Conservation (phyloP, 2,113 vertebrate species). For the Piaya cayana region DNA sequence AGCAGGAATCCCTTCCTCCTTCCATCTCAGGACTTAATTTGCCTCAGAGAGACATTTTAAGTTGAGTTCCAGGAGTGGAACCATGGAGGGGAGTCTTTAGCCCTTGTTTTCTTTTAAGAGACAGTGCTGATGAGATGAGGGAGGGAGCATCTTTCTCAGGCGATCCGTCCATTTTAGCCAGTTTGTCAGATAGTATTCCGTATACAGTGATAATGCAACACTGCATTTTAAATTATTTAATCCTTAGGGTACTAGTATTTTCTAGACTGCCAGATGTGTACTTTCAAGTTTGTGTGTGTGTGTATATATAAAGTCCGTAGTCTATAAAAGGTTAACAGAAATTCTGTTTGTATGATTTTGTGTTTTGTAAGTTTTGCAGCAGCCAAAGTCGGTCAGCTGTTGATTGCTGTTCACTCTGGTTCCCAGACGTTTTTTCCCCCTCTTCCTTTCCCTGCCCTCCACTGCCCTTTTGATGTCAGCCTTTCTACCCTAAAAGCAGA, state of each 20-base stretch:
- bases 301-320: constrained; percentile 43
- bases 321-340: constrained; percentile 30
- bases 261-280: constrained; percentile 28
- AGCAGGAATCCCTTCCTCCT: background rate
- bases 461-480: constrained; percentile 30
- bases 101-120: background rate
- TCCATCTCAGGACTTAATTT: background rate
- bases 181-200: background rate
- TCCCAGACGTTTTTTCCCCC: background rate
- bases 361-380: constrained; percentile 52
- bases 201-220: background rate
- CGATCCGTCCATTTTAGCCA: constrained; percentile 11
- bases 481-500: constrained; percentile 24
- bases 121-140: background rate
- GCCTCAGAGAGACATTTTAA: background rate
- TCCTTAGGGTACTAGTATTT: constrained; percentile 32
- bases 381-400: background rate
- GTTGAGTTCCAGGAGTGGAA: background rate
- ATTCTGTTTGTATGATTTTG: background rate
- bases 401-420: constrained; percentile 28
- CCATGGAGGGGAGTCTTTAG: background rate
- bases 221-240: constrained; percentile 66
- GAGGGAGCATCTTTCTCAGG: background rate
- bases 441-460: background rate
- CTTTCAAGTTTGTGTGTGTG: constrained; percentile 31